phyloP scores from a whole-genome alignment of 1,140 invertebrate species.

The Plutomurus gul region DNA sequence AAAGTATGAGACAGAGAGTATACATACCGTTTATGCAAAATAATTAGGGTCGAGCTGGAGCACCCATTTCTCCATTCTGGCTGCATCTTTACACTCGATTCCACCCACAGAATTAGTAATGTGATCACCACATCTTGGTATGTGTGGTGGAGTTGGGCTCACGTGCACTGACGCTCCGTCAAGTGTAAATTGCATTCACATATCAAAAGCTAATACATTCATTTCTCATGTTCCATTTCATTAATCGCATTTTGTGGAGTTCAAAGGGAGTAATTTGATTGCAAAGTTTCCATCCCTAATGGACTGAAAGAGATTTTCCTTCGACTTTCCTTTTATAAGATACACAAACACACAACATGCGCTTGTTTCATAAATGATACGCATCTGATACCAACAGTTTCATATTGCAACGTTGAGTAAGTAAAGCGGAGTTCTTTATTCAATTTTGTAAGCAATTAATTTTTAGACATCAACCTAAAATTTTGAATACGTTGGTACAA shows the following conservation, averaged over 20 bases:
- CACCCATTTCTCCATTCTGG: background rate
- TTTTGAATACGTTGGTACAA: too few species aligned
- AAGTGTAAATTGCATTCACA: background rate
- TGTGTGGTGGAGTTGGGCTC: background rate
- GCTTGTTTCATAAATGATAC: background rate
- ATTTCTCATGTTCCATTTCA: conserved; percentile 3
- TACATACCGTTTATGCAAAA: background rate
- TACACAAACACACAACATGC: background rate
- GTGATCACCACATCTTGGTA: background rate
- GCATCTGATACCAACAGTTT: too few species aligned
- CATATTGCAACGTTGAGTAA: too few species aligned
- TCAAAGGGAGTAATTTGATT: background rate
- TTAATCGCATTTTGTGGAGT: background rate
- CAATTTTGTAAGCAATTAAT: too few species aligned
- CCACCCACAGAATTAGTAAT: background rate
- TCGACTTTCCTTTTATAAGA: background rate
- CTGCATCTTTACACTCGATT: background rate
- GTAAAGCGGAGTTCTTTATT: too few species aligned
- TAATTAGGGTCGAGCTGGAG: background rate
- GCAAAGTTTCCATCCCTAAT: background rate
- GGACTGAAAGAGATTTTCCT: background rate
- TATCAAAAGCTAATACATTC: conserved; percentile 3
- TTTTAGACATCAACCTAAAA: too few species aligned
- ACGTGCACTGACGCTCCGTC: background rate
- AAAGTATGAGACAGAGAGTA: background rate